Conservation (phyloP, 1,140 invertebrate species). For the Heliothis virescens region DNA sequence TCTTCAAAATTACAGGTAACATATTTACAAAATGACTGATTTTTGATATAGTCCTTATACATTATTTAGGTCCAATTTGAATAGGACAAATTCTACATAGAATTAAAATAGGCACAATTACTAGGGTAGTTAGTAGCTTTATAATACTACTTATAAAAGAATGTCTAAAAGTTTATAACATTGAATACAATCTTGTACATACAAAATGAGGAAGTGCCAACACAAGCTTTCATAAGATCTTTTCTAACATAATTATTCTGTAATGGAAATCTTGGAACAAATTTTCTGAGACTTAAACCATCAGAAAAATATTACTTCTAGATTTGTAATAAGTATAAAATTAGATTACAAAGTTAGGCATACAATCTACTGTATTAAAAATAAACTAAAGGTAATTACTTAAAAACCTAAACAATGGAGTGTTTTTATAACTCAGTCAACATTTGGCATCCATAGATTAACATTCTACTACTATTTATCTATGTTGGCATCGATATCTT, state of each 20-base stretch:
- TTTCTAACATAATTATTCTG: no score
- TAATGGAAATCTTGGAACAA: no score
- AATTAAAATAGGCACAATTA: slow-evolving; percentile 2
- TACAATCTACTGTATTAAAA: not conserved
- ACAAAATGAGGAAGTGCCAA: no score
- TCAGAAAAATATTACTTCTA: no score
- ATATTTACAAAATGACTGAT: not conserved
- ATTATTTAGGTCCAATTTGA: not conserved
- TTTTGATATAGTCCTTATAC: not conserved
- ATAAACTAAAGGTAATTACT: not conserved
- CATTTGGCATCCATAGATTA: slow-evolving; percentile 37
- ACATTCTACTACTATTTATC: no score
- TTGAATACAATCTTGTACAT: not conserved
- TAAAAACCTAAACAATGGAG: not conserved
- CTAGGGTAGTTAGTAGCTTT: no score
- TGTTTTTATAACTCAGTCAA: slow-evolving; percentile 42
- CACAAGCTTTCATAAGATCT: no score
- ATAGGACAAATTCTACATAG: not conserved
- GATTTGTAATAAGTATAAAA: no score
- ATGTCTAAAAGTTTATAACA: slow-evolving; percentile 5
- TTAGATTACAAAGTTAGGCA: not conserved
- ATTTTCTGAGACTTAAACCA: no score
- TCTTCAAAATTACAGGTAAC: not conserved
- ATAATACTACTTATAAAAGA: no score
- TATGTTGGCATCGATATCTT: slow-evolving; percentile 69